These are phyloP conservation scores for Aphelenchoides fujianensis DNA, from an alignment of 1,140 invertebrate genomes.

Conservation along the genomic window DNA sequence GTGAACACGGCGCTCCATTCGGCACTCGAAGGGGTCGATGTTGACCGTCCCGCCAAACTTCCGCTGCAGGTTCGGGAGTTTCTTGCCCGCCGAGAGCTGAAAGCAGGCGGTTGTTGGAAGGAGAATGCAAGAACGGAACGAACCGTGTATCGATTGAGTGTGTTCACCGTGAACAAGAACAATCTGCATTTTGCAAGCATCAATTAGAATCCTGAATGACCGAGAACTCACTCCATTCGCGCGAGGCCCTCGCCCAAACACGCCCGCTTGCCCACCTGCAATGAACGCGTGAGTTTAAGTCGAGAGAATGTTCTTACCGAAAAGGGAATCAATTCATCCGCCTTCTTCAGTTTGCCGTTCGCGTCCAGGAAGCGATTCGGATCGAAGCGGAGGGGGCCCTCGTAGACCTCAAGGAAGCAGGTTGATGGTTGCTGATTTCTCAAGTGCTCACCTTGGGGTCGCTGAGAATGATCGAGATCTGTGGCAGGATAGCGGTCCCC, in stretches of 20 bases:
- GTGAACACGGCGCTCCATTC: background rate
- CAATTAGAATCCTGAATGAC: no score
- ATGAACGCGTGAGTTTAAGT: background rate
- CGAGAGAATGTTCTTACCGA: background rate
- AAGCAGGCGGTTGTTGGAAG: background rate
- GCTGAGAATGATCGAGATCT: constrained; percentile 15
- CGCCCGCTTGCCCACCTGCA: background rate
- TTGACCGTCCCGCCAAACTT: background rate
- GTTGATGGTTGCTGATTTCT: constrained; percentile 4
- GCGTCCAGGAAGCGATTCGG: background rate
- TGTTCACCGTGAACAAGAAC: background rate
- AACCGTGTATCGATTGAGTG: background rate
- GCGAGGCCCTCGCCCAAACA: background rate
- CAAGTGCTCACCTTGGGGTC: constrained; percentile 3
- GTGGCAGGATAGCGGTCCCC: constrained; percentile 27
- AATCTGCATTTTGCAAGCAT: no score
- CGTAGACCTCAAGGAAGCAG: background rate
- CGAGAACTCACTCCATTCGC: no score
- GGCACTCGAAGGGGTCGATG: background rate
- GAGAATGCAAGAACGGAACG: background rate
- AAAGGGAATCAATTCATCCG: constrained; percentile 12
- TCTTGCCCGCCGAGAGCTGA: background rate
- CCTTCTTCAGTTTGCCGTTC: constrained; percentile 5
- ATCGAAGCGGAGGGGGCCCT: background rate
- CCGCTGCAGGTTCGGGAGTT: background rate